A percentile compares a stretch with the other conserved stretches of the same genome.
These are phyloP conservation scores for Myotis davidii DNA, from an alignment of 2,113 vertebrate species.

Conservation along the genomic window DNA sequence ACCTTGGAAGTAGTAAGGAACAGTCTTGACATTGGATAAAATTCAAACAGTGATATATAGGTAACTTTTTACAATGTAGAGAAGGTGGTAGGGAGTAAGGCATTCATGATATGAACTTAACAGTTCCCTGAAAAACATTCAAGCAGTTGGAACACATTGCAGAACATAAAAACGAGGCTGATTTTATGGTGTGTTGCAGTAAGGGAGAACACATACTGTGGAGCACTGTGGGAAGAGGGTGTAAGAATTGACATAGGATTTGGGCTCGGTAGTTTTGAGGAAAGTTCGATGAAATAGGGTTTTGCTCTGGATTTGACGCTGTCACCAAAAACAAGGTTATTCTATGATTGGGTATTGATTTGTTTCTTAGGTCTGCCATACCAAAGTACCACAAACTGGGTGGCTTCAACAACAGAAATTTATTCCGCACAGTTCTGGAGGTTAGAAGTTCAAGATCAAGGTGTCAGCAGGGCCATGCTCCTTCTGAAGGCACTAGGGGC, in stretches of 20 bases:
- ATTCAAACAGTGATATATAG: not conserved
- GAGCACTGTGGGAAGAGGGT: not conserved
- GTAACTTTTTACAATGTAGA: not conserved
- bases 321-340: not conserved
- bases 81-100: not conserved
- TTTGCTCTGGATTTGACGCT: not conserved
- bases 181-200: not conserved
- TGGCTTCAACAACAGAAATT: not conserved
- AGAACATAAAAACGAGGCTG: not conserved
- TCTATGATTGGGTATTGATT: not conserved
- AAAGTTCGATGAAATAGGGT: not conserved
- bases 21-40: not conserved
- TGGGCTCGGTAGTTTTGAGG: not conserved
- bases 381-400: not conserved
- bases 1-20: not conserved
- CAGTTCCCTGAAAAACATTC: not conserved
- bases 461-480: not conserved
- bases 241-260: not conserved
- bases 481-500: not conserved
- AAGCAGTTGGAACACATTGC: not conserved
- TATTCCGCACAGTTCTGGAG: not conserved
- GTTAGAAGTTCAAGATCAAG: not conserved
- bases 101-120: not conserved
- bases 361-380: not conserved
- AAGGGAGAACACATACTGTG: not conserved